Base-by-base conservation (phyloP, 2,888 invertebrate genomes). In the Lasioglossum marginatum region DNA sequence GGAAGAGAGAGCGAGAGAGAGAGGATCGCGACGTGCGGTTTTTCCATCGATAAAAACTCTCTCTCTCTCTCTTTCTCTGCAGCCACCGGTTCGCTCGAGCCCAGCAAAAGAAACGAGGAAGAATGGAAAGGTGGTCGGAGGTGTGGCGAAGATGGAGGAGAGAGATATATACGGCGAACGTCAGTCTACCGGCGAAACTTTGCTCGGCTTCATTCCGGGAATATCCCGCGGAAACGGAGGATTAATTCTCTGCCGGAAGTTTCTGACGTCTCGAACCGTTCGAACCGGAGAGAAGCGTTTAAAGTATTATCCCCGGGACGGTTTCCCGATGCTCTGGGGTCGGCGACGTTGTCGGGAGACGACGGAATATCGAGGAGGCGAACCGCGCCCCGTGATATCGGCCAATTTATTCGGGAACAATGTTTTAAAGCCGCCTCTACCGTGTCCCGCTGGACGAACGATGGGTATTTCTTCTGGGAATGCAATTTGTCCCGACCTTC, bases 141-240 rank as follows among this genome's bases (percentile, higher is more conserved):
- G 77, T 63, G 60, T 71, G 81, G 78, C 70, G 81, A 85, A 85
- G 88, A 78, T 57, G 68, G 73, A 73, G 23, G 45, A 70, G 37
- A 70, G 37, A 70, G 37, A 70, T 78, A 82, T 43, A 83, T 86
- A 86, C 81, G 76, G 75, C 79, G 82, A 85, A 77, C 86, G 86
- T 90, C 86, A 87, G 84, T 86, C 88, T 79, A 77, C 74, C 75
- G 85, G 80, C 83, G 88, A 88, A 90, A 90, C 89, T 94, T 93
- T 93, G 90, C 89, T 89, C 91, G 86, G 88, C 88, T 90, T 90
- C 87, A 91, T 92, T 91, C 90, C 86, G 87, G 89, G 91, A 88
- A 92, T 92, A 93, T 93, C 90, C 92, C 92, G 91, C 89, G 92
- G 92, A 93, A 93, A 92, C 91, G 90, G 92, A 89, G 90, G 92